phyloP scores from a whole-genome alignment of 2,888 invertebrate genomes.

The Gortyna flavago region DNA sequence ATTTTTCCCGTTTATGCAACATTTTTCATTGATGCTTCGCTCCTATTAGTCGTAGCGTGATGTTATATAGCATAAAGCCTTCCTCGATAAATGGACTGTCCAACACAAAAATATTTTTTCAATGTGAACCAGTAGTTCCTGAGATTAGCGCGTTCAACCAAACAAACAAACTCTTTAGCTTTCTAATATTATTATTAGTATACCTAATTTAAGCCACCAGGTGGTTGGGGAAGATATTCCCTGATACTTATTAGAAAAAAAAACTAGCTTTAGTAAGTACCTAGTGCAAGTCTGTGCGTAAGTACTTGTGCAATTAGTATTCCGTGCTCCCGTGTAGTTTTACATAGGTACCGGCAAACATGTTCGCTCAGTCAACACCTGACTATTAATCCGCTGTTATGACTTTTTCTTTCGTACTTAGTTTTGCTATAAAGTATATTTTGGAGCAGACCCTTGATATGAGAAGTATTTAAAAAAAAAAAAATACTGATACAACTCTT shows the following conservation, averaged over 20 bases:
- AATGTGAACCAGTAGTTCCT: too few species aligned
- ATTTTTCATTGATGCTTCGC: too few species aligned
- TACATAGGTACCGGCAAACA: background rate
- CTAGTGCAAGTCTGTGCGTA: constrained; percentile 1
- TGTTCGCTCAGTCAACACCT: background rate
- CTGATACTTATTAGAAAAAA: constrained; percentile 1
- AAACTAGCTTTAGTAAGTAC: background rate
- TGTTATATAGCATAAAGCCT: too few species aligned
- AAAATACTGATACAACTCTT: background rate
- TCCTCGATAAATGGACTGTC: too few species aligned
- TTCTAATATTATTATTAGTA: too few species aligned
- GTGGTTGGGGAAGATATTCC: background rate
- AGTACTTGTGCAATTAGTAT: background rate
- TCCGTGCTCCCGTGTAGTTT: background rate
- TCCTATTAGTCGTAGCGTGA: too few species aligned
- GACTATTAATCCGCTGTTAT: background rate
- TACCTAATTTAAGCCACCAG: too few species aligned
- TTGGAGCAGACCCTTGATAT: background rate
- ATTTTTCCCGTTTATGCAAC: too few species aligned
- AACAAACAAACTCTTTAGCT: too few species aligned
- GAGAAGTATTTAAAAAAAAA: too few species aligned
- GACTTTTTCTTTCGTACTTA: background rate
- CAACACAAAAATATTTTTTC: too few species aligned
- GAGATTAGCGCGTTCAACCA: too few species aligned
- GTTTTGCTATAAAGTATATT: background rate